Evolutionary conservation across 2,797 vertebrate species (phyloP).

Genomic region (Sarcophilus harrisii): DNA sequence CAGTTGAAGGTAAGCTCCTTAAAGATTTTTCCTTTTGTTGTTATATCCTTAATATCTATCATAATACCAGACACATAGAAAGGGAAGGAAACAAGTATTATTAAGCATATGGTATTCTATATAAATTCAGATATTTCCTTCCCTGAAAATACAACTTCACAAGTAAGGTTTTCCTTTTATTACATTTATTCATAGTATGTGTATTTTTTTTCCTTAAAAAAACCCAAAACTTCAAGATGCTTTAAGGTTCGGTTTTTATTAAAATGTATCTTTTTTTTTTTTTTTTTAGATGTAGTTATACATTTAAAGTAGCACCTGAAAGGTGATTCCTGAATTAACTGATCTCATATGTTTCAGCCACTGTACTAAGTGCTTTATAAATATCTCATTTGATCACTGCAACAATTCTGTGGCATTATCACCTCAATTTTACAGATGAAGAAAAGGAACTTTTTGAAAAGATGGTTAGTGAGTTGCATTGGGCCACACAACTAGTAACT

Average conservation of each 20-base stretch:
- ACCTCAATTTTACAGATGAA: neutral
- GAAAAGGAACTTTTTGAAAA: neutral
- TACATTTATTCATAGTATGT: slow-evolving; percentile 39
- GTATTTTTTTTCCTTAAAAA: slow-evolving; percentile 49
- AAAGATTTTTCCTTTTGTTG: neutral
- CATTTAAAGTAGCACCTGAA: neutral
- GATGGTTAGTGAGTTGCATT: neutral
- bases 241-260: slow-evolving; percentile 53
- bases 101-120: slow-evolving; percentile 59
- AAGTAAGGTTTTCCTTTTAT: slow-evolving; percentile 53
- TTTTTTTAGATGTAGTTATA: slow-evolving; percentile 29
- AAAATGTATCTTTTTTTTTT: slow-evolving; percentile 49
- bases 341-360: slow-evolving; percentile 18
- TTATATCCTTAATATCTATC: neutral
- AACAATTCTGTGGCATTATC: neutral
- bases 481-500: neutral
- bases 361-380: neutral
- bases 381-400: neutral
- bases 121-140: slow-evolving; percentile 11
- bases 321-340: slow-evolving; percentile 32
- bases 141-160: slow-evolving; percentile 68
- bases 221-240: neutral
- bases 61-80: neutral
- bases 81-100: neutral
- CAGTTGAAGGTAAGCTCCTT: neutral